Evolutionary conservation across 2,113 vertebrate species (phyloP), one percentile per base, ranked within the genome.

Genomic region (Maccullochella peelii): DNA sequence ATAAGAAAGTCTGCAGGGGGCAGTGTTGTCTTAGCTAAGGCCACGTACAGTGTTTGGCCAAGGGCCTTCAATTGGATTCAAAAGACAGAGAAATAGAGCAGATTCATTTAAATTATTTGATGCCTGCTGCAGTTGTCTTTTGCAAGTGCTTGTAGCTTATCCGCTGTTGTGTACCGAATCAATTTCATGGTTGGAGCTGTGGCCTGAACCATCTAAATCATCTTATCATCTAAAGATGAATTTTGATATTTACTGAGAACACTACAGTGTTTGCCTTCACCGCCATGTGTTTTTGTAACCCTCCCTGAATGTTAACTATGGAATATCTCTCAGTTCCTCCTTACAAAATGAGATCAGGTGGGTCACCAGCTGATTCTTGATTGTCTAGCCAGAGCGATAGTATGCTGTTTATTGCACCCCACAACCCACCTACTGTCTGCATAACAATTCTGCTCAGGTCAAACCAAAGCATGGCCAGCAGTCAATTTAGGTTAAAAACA

Each of bases 11-110:
- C 93, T 77, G 62, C 87, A 94, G 95, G 88, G 94, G 95, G 95
- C 95, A 95, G 89, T 95, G 89, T 95, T 95, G 91, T 85, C 77
- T 86, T 80, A 86, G 52, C 54, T 49, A 54, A 86, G 36, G n/a
- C 38, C 23, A 62, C 27, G 16, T 36, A 8, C 52, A 62, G 44
- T 44, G 38, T 78, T 47, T 72, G n/a, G 50, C n/a, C 30, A 70
- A 83, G 52, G 69, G 8, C 23, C 21, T 78, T 76, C 67, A 73
- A 36, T 89, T 69, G 69, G 71, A 74, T 74, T 78, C 83, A 84
- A 91, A 86, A 80, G 78, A 62, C 54, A 79, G 68, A 86, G 69
- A 88, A 86, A 86, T 65, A 40, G 74, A 82, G 80, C 63, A 79
- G 86, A 89, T 89, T 82, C 66, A 90, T 93, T 87, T 85, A 69